Evolutionary conservation across 2,113 vertebrate species (phyloP), one percentile per base, ranked within the genome.

Genomic region (Callipepla californica): DNA sequence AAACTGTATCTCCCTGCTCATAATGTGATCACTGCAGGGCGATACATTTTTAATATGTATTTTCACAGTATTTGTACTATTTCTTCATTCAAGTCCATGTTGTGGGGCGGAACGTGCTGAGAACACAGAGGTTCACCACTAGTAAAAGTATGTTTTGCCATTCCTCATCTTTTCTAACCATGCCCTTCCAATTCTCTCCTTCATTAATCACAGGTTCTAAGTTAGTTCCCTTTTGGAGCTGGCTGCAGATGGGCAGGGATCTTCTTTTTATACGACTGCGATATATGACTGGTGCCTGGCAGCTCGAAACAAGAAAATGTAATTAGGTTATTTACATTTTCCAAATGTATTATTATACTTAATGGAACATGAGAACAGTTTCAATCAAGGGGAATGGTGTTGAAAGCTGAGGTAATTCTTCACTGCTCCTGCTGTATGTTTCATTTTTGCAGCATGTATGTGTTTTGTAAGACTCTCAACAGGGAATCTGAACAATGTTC

Each of bases 191-290:
- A 69, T 95, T 94, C 93, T 94, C 61, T 85, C 81, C 79, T 93
- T 90, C 69, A 90, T 79, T 92, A 93, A 96, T 93, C 48, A 36
- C 95, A 99, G 99, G 99, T 84, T 99, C 99, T 85, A 99, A 99
- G 93, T 97, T 99, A 97, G 98, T 99, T 97, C 99, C 99, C 8
- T 99, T 99, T 94, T 99, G 99, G 99, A 99, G 99, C 96, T 99
- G 99, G 99, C 96, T 99, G 81, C 99, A 99, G 93, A 99, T 99
- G 99, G 99, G 99, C 89, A 98, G 83, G 73, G 99, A 99, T 96
- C 98, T 99, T 68, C 95, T 99, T 94, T 98, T 99, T 97, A 99
- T 99, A 96, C 98, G 99, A 88, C 97, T 99, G 78, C 98, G 99
- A 67, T 99, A 99, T 94, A 92, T 99, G 95, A 99, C 98, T 26